phyloP scores from a whole-genome alignment of 2,888 invertebrate genomes.

The Polymixis lichenea region DNA sequence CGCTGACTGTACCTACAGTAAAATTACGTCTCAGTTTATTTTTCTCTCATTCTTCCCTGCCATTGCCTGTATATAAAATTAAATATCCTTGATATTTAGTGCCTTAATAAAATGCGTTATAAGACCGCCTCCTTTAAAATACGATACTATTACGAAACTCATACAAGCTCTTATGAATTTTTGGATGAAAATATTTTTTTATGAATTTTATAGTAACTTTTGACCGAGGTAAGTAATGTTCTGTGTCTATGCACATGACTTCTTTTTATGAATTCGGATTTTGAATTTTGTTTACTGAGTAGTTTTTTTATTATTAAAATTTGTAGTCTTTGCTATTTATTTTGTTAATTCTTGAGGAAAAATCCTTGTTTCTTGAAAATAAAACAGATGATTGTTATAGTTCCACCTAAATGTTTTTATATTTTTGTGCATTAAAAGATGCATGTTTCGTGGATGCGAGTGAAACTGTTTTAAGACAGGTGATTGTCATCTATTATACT shows the following conservation, averaged over 20 bases:
- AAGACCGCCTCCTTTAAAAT: constrained; percentile 28
- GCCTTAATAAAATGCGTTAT: constrained; percentile 31
- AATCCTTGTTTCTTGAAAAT: too few species aligned
- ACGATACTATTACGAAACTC: constrained; percentile 21
- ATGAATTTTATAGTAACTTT: constrained; percentile 20
- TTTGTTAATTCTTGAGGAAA: too few species aligned
- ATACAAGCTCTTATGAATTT: constrained; percentile 34
- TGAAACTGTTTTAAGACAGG: too few species aligned
- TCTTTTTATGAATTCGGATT: not conserved
- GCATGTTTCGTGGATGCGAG: too few species aligned
- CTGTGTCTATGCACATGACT: not conserved
- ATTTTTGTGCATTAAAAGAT: too few species aligned
- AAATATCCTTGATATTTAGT: constrained; percentile 9
- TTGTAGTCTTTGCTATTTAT: too few species aligned
- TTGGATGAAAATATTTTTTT: constrained; percentile 22
- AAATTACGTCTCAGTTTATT: not conserved
- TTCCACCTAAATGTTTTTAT: too few species aligned
- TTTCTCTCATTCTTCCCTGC: not conserved
- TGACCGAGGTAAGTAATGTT: not conserved
- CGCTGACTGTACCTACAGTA: too few species aligned
- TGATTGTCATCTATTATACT: too few species aligned
- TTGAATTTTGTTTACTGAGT: not conserved
- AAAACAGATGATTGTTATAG: too few species aligned
- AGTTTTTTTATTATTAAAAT: too few species aligned
- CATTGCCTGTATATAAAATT: constrained; percentile 9